Evolutionary conservation across 2,888 invertebrate species (phyloP), one percentile per base, ranked within the genome.

Genomic region (Lochmaea capreae): DNA sequence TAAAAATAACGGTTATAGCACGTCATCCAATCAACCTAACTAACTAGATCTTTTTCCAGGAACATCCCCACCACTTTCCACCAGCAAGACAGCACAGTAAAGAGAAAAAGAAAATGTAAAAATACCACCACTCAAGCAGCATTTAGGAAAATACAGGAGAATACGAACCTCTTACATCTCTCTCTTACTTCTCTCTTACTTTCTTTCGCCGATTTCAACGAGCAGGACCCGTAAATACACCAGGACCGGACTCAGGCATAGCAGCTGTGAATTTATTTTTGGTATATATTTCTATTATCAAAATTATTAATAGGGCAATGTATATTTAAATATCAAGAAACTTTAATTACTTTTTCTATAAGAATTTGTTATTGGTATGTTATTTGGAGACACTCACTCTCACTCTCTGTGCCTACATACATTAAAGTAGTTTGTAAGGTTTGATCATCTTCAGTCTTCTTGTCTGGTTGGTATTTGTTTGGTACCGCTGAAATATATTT

Each of bases 131-230:
- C 72, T 74, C 71, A 74, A 75, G 77, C 76, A 71, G 67, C 71
- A 76, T 75, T 61, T 61, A 73, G 78, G 78, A 76, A 76, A 78
- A 76, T 73, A 77, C 68, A 75, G 78, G 78, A 76, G 78, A 78
- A 75, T 75, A 73, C 73, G 69, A 73, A 75, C 74, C 76, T 75
- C 75, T 76, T 75, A 74, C 76, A 72, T 76, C 74, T 75, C 73
- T 75, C 76, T 67, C 72, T 71, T 69, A 74, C 73, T 72, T 73
- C 74, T 75, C 76, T 76, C 77, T 77, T 77, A 74, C 77, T 71
- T 77, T 76, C 76, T 71, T 73, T 65, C 75, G 71, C 67, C 33
- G 67, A 54, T 72, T 76, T 69, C 76, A 68, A 62, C 73, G 71
- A 71, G 77, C 75, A 72, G 71, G 71, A 70, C 70, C 72, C 52